These are phyloP conservation scores for Pelusios castaneus DNA, from an alignment of 2,113 vertebrate genomes.

Conservation along the genomic window DNA sequence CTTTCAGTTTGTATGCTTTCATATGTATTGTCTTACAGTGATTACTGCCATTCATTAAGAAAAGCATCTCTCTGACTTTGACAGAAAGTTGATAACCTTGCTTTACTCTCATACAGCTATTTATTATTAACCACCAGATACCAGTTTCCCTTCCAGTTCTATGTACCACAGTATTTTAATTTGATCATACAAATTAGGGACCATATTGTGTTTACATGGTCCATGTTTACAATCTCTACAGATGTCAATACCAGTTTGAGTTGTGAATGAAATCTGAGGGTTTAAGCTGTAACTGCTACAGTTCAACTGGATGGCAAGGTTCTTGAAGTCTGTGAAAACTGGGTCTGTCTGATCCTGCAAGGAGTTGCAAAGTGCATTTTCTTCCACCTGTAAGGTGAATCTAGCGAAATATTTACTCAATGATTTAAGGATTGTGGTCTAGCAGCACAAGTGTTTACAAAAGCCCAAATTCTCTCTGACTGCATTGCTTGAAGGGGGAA, in stretches of 20 bases:
- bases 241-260: background rate
- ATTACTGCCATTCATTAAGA: constrained; percentile 54
- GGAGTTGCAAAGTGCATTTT: background rate
- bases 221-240: constrained; percentile 1
- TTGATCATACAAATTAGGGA: constrained; percentile 55
- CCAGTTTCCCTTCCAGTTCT: constrained; percentile 51
- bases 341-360: background rate
- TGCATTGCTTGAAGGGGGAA: background rate
- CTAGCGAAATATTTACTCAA: background rate
- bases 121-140: constrained; percentile 63
- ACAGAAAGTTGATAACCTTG: constrained; percentile 64
- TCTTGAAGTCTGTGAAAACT: background rate
- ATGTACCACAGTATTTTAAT: constrained; percentile 54
- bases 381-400: background rate
- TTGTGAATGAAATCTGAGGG: background rate
- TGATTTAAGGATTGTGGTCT: background rate
- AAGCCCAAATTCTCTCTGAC: background rate
- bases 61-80: constrained; percentile 61
- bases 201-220: background rate
- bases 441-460: background rate
- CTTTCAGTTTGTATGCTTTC: constrained; percentile 29
- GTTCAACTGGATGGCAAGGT: background rate
- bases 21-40: constrained; percentile 42
- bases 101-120: constrained; percentile 42
- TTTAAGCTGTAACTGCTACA: background rate